These are phyloP conservation scores for Sebastes taczanowskii DNA, from an alignment of 2,797 vertebrate species.

Conservation along the genomic window DNA sequence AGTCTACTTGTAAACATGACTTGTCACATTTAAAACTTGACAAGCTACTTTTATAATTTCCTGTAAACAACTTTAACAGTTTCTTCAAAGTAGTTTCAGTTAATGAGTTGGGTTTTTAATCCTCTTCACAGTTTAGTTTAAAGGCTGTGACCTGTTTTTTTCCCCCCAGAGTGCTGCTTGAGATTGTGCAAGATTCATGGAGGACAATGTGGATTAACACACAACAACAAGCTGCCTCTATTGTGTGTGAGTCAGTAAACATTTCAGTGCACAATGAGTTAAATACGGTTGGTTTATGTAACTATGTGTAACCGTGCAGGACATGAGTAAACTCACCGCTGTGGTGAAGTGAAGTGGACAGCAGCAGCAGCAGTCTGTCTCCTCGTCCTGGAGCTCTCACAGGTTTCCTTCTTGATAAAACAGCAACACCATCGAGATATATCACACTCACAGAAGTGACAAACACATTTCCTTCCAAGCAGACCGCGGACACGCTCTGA, in stretches of 20 bases:
- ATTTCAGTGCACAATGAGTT: not conserved
- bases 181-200: not conserved
- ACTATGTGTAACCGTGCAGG: not conserved
- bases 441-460: too few species aligned
- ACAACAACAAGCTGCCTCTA: too few species aligned
- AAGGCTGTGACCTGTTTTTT: not conserved
- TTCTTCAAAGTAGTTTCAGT: not conserved
- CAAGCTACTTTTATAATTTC: not conserved
- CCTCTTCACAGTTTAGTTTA: too few species aligned
- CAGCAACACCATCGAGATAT: not conserved
- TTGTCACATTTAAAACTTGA: not conserved
- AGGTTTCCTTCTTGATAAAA: not conserved
- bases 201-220: not conserved
- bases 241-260: too few species aligned
- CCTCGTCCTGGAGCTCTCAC: not conserved
- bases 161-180: not conserved
- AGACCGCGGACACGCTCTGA: not conserved
- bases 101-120: not conserved
- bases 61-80: not conserved
- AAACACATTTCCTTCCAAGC: too few species aligned
- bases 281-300: not conserved
- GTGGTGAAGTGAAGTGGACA: not conserved
- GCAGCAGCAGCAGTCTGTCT: not conserved
- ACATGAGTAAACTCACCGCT: conserved; percentile 6
- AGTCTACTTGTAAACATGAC: not conserved